Evolutionary conservation across 2,888 invertebrate species (phyloP), one percentile per base, ranked within the genome.

Genomic region (Fabriciana adippe): DNA sequence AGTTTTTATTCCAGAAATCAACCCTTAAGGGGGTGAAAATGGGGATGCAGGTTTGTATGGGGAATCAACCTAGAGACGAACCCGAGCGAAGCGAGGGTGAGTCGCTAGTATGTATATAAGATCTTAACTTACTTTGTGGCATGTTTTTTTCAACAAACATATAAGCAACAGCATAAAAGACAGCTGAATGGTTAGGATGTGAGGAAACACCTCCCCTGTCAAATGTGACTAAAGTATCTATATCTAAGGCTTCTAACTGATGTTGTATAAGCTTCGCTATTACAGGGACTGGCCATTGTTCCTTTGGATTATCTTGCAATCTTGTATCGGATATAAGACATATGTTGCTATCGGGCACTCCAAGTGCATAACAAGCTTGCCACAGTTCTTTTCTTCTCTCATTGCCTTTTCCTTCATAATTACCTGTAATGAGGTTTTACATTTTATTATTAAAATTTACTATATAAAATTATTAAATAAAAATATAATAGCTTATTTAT

Each of bases 141-240:
- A 97, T 93, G 84, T 94, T 93, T 81, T 95, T 95, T 78, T 96
- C 95, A 82, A 96, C 93, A 85, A 96, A 96, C 81, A 97, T 93
- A 79, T 96, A 95, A 65, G 96, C 96, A 62, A 97, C 93, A 65
- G 96, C 96, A 90, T 96, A 96, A 85, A 96, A 97, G 72, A 97
- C 94, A 70, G 97, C 96, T 72, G 95, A 95, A 85, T 99, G 99
- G 92, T 99, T 99, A 31, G 94, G 93, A 90, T 99, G 99, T 6
- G 96, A 95, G 76, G 98, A 99, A 6, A 99, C 96, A 62, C 99
- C 99, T 82, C 96, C 94, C 80, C 96, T 95, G 89, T 99, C 99
- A 93, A 99, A 99, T 16, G 99, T 98, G 65, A 99, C 94, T 64
- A 99, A 93, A 2, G 96, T 96, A 81, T 97, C 96, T 79, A 97